Evolutionary conservation across 2,797 vertebrate species (phyloP), one percentile per base, ranked within the genome.

Genomic region (Holocentrus rufus): DNA sequence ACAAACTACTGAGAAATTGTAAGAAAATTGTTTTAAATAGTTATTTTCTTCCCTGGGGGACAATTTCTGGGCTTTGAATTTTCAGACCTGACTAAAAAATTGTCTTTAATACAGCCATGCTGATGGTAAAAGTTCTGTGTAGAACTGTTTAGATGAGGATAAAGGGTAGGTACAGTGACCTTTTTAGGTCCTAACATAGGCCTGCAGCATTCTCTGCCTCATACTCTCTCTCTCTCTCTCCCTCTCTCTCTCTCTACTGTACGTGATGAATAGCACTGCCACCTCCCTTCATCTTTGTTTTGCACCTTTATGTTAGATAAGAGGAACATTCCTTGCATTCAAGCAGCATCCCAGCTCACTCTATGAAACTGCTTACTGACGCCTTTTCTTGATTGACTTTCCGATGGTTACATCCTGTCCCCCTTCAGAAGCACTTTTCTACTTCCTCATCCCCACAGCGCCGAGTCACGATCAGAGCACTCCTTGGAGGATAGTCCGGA

Each of bases 401-500:
- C 91, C 85, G 50, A 84, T 67, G 22, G 71, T 86, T 82, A 69
- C 90, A 90, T 93, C 91, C 93, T 92, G 89, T 81, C 81, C 82
- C 80, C 69, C 80, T 79, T 69, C 76, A 82, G 80, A 81, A 69
- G 75, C 78, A 9, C 58, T 65, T 84, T 92, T 90, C 92, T 89
- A 79, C 77, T 91, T 92, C 91, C 91, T 89, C 74, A 56, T 87
- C 87, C 80, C 80, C 50, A 63, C 71, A 61, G 82, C 65, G 36
- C 72, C 22, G 39, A 84, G 70, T 78, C 82, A 65, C 74, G 83
- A 85, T 84, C 82, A 72, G 81, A 84, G 80, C 44, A 27, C 34
- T 89, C 93, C 92, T 89, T 68, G 39, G 93, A 91, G 93, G 85
- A 46, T 86, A 81, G 78, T 72, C 92, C 93, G 90, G 93, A 93